Evolutionary conservation across 2,113 vertebrate genomes (phyloP), one percentile per base, ranked within the genome.

Genomic region (Canis aureus): DNA sequence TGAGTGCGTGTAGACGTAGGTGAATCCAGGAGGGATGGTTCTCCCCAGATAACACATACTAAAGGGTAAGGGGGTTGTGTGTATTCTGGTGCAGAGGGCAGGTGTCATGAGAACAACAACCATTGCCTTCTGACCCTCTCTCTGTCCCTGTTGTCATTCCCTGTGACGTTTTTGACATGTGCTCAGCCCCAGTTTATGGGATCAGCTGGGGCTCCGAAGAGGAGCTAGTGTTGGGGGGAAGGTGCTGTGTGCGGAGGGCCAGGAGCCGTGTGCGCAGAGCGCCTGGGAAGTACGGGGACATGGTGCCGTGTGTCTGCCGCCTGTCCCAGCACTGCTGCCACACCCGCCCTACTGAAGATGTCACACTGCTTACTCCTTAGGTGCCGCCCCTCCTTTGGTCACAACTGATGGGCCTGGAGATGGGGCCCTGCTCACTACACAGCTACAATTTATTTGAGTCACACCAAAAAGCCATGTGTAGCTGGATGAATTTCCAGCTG

Each of bases 271-370:
- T 16, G 25, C 22, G n/a, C 38, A 20, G 38, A 43, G 51, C 0
- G 9, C 11, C 27, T 16, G 49, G 8, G 38, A 59, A 59, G 32
- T 38, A 35, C 0, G 7, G 20, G 1, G 59, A 2, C 0, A 0
- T 17, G 51, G 11, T 0, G 3, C 0, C 4, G 2, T 15, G 8
- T 3, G 23, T 17, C 35, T 2, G 1, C 10, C 2, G 25, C n/a
- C 12, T 10, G 4, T 29, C 83, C 1, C 4, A 27, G n/a, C 35
- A 22, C 11, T 51, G 73, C 55, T 4, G 15, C 25, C 16, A 19
- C 32, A 6, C 9, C 3, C 23, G 8, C 78, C 67, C 62, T 29
- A 11, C 19, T 55, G 87, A 60, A 20, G 43, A 17, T n/a, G 20
- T 17, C 57, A 19, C 38, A 20, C 9, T 35, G 17, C 3, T 22